Base-by-base conservation (phyloP, 2,113 vertebrate species). In the Helogale parvula region DNA sequence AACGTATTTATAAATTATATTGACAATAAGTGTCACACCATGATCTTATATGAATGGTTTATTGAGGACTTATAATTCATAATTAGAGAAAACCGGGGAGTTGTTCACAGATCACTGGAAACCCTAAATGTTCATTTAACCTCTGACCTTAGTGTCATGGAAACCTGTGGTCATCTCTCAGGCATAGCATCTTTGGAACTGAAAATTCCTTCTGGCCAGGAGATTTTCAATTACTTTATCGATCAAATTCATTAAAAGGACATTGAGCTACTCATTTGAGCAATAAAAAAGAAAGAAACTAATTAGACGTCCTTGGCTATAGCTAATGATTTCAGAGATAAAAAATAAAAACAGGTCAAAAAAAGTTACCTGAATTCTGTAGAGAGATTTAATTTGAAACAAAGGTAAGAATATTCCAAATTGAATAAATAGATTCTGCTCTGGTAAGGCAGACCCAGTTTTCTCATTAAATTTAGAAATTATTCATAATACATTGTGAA, bases 71-170 rank as follows among this genome's bases (percentile, higher is more conserved):
- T 98, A 98, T 98, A 98, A 98, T 97, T 89, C 90, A 21, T 93
- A 96, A 93, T 86, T 97, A 95, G 91, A 96, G 94, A 98, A 98
- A 93, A 97, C 94, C 98, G 88, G 96, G 60, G 90, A 98, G 93
- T 95, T 94, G 25, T 99, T 99, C 98, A 99, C 98, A 99, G 98
- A 97, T 99, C 98, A 98, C 97, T 99, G 97, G 74, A 98, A 98
- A 97, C 33, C 97, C 98, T 98, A 99, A 99, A 98, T 98, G 98
- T 99, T 99, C 98, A 98, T 99, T 99, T 99, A 99, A 99, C 98
- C 99, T 98, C 98, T 98, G 96, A 80, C 98, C 98, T 96, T 52
- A 96, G 60, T 98, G 98, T 98, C 98, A 98, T 97, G 97, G 97
- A 99, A 98, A 98, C 97, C 96, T 98, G 97, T 98, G 98, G 97